Percentiles rank a stretch among this genome's conserved stretches.
Conservation (phyloP, 2,888 invertebrate genomes). For the Leptinotarsa peninsularis region DNA sequence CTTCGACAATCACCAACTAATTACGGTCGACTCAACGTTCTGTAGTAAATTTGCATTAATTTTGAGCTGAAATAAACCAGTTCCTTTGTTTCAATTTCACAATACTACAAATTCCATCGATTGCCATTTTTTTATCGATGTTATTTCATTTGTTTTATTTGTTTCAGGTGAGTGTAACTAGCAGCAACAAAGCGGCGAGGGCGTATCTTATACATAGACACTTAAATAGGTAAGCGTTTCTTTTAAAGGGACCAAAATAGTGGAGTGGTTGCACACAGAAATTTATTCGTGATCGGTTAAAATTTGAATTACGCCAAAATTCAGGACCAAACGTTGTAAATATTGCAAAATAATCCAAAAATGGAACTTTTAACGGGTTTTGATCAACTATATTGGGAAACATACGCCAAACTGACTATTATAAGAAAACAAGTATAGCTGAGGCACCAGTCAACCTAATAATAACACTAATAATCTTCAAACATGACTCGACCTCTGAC, state of each 20-base stretch:
- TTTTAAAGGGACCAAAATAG: conserved; percentile 35
- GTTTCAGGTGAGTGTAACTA: conserved; percentile 54
- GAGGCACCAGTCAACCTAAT: no score
- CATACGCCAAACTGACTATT: no score
- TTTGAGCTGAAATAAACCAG: conserved; percentile 19
- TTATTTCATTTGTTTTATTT: conserved; percentile 43
- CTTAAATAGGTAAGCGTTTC: conserved; percentile 53
- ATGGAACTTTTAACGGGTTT: no score
- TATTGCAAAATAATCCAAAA: no score
- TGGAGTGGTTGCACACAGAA: not conserved
- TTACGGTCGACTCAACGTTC: not conserved
- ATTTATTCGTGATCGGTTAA: not conserved
- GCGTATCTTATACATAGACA: conserved; percentile 41
- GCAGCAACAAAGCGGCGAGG: conserved; percentile 45
- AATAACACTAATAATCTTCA: no score
- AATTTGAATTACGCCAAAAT: not conserved
- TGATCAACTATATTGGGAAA: no score
- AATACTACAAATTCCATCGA: conserved; percentile 31
- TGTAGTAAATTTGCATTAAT: not conserved
- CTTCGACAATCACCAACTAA: no score
- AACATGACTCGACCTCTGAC: no score
- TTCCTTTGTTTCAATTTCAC: conserved; percentile 20
- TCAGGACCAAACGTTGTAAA: no score
- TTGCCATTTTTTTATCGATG: conserved; percentile 28
- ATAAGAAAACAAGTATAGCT: no score